These are phyloP conservation scores for Cottus gobio DNA, from an alignment of 2,113 vertebrate genomes.

Conservation along the genomic window DNA sequence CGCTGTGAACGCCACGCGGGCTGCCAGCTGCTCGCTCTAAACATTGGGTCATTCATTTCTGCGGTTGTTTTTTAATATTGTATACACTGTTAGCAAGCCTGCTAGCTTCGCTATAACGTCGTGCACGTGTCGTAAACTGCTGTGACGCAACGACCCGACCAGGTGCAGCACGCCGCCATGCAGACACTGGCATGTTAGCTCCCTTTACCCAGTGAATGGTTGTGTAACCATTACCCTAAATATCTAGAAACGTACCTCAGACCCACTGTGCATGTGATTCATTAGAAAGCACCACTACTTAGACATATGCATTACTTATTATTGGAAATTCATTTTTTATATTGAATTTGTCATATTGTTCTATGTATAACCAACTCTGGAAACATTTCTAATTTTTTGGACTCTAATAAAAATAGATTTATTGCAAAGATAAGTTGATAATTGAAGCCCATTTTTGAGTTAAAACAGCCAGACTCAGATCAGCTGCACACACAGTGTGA, in stretches of 20 bases:
- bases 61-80: background rate
- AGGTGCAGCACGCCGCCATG: background rate
- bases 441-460: too few species aligned
- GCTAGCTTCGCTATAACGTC: background rate
- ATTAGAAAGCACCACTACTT: background rate
- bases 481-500: background rate
- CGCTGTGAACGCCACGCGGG: accelerated
- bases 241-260: background rate
- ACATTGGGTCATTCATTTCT: background rate
- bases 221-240: background rate
- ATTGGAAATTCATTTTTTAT: background rate
- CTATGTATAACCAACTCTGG: too few species aligned
- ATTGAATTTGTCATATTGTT: background rate
- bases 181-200: background rate
- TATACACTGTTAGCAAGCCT: background rate
- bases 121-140: background rate
- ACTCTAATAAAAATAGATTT: background rate
- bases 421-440: too few species aligned
- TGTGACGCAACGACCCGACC: accelerated
- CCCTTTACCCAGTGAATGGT: background rate
- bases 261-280: background rate
- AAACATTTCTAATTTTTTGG: background rate
- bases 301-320: background rate
- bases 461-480: background rate
- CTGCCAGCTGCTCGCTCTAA: accelerated